phyloP scores from a whole-genome alignment of 2,888 invertebrate genomes.

The Carcina quercana region DNA sequence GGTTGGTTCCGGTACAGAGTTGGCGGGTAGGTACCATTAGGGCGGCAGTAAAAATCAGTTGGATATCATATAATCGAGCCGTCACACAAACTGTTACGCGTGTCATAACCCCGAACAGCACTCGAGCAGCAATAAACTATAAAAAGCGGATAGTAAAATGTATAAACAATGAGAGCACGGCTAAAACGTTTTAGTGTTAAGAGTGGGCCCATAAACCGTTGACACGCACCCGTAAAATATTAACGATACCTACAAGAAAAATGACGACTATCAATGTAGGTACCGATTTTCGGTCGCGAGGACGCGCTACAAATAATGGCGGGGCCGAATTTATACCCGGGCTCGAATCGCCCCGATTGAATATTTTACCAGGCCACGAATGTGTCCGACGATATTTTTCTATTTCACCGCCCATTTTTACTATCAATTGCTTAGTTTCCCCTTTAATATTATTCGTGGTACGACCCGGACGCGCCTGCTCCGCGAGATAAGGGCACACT shows the following conservation, averaged over 20 bases:
- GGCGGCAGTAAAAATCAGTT: slow-evolving; percentile 54
- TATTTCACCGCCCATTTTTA: slow-evolving; percentile 69
- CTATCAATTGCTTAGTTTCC: slow-evolving; percentile 71
- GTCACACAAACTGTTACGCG: slow-evolving; percentile 44
- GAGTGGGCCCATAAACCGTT: slow-evolving; percentile 70
- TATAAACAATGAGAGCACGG: slow-evolving; percentile 71
- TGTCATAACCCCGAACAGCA: slow-evolving; percentile 54
- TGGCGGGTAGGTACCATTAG: slow-evolving; percentile 29
- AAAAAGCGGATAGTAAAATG: slow-evolving; percentile 71
- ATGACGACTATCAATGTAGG: slow-evolving; percentile 70
- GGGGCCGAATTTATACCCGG: slow-evolving; percentile 68
- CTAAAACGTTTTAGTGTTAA: slow-evolving; percentile 73
- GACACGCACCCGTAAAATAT: slow-evolving; percentile 74
- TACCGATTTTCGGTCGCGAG: slow-evolving; percentile 69
- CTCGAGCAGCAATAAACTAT: slow-evolving; percentile 64
- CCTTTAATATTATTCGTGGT: slow-evolving; percentile 63
- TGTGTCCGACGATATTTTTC: slow-evolving; percentile 69
- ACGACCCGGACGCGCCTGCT: slow-evolving; percentile 27
- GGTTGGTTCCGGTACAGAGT: too few species aligned
- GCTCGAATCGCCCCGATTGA: slow-evolving; percentile 72
- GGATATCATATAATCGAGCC: slow-evolving; percentile 51
- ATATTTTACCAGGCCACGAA: slow-evolving; percentile 73
- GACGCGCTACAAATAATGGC: slow-evolving; percentile 70
- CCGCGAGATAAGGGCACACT: slow-evolving; percentile 19
- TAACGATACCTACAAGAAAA: slow-evolving; percentile 72